Evolutionary conservation across 2,797 vertebrate species (phyloP), one percentile per base, ranked within the genome.

Genomic region (Chaunax sp.): DNA sequence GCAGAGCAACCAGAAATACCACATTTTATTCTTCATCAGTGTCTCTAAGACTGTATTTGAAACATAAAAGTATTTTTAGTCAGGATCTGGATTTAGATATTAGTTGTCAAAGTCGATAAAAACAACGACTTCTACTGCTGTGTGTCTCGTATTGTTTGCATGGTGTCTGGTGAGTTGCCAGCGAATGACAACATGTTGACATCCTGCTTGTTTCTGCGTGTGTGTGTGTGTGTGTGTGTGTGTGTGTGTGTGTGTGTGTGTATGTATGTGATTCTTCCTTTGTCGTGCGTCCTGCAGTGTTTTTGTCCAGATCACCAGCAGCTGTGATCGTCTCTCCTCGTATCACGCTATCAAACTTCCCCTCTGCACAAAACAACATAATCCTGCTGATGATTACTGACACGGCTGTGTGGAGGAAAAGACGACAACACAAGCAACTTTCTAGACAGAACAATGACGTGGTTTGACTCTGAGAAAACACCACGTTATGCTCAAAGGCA

Each of bases 281-380:
- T 33, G 28, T 7, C n/a, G 33, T 25, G 40, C 35, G 33, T 33
- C 84, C 81, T 51, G 61, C 68, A n/a, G 68, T 85, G 87, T 87
- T 85, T 82, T 85, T 77, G 75, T 87, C 53, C 50, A 63, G 69
- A 77, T 86, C 85, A 35, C 73, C 75, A 70, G 82, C 88, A 87
- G 81, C 90, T 85, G 86, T 26, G 68, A 57, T 30, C 9, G 22
- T 50, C 69, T 75, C 53, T 60, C 20, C 41, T 16, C 37, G 30
- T 78, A 69, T 86, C 83, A 89, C 77, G 78, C 80, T 33, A 87
- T 64, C 69, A 61, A 84, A 84, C 83, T 89, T 89, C 89, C 89
- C 63, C 52, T 71, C 50, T 64, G 78, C 22, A 46, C 58, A 76
- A 64, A 87, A 85, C 80, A 89, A 90, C 61, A 70, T 49, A 54